Conservation (phyloP, 2,888 invertebrate genomes). For the Pristionchus maxplancki region DNA sequence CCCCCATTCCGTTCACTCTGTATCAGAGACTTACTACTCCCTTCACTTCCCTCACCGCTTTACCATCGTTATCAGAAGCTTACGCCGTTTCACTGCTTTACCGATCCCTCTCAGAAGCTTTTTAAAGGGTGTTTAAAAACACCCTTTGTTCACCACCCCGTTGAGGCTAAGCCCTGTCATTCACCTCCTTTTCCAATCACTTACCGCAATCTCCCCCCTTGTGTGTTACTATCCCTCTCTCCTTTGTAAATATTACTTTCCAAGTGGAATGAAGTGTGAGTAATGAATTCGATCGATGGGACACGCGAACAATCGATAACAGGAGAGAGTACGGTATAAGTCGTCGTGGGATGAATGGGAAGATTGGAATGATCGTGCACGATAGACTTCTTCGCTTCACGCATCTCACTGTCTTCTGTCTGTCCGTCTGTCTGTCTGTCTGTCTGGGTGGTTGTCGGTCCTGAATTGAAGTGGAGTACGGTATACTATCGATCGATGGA, state of each 20-base stretch:
- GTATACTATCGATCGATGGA: background rate
- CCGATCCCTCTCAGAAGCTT: no score
- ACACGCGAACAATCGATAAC: background rate
- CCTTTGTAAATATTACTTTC: slow-evolving; percentile 27
- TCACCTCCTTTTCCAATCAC: background rate
- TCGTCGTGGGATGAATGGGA: background rate
- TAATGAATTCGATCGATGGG: background rate
- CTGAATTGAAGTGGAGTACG: background rate
- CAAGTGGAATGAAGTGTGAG: background rate
- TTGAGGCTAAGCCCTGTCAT: slow-evolving; percentile 16
- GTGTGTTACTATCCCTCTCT: slow-evolving; percentile 9
- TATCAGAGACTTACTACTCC: slow-evolving; percentile 18
- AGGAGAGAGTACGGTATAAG: background rate
- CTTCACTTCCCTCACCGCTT: background rate
- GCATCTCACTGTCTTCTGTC: background rate
- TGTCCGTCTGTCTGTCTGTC: background rate
- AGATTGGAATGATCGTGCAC: background rate
- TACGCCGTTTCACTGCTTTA: no score
- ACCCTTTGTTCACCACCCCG: background rate
- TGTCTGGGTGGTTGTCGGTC: background rate
- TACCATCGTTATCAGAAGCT: background rate
- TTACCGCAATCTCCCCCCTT: background rate
- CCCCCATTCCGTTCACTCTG: background rate
- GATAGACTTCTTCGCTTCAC: background rate
- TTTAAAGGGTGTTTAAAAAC: no score